Base-by-base conservation (phyloP, 2,797 vertebrate species). In the Rhabdomys pumilio region DNA sequence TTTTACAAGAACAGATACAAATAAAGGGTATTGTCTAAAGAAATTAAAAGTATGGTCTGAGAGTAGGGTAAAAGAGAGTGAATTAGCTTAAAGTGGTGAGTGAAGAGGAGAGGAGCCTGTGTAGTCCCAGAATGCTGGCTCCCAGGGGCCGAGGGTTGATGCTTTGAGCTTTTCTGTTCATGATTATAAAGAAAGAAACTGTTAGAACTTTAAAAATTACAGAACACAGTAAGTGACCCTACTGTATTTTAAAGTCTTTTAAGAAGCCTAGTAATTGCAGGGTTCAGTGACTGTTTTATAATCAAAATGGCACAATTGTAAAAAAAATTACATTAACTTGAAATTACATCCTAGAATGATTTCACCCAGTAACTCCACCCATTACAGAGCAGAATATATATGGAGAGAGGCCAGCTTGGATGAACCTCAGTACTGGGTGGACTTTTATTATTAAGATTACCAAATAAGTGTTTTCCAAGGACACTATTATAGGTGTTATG, bases 311-410 rank as follows among this genome's bases (percentile, higher is more conserved):
- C n/a, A 44, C 9, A 69, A 72, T 41, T 75, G 65, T 34, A 69
- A 85, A 89, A 85, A 89, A 89, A 65, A 63, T 67, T 47, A 9
- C 9, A 55, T 31, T 76, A 72, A 55, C 59, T 93, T 84, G 63
- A 83, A 90, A 20, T 44, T 84, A 24, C 31, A 20, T 50, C 20
- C 47, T 34, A 86, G 67, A 75, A 57, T 13, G 31, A 55, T 13
- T 50, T 29, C 1, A 12, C 55, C 61, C 47, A 29, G 13, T 22
- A 34, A 53, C 47, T 65, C 10, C 17, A 11, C 77, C 41, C 4
- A 31, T 47, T 53, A 20, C 9, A 41, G 47, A 11, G 24, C 1
- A 22, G n/a, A 90, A 11, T 57, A 47, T 1, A 59, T 26, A 24
- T 72, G 44, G 55, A 80, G 31, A 22, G 8, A 3, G 9, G 50